Conservation (phyloP, 2,113 vertebrate species). For the Dendrocopos noguchii region DNA sequence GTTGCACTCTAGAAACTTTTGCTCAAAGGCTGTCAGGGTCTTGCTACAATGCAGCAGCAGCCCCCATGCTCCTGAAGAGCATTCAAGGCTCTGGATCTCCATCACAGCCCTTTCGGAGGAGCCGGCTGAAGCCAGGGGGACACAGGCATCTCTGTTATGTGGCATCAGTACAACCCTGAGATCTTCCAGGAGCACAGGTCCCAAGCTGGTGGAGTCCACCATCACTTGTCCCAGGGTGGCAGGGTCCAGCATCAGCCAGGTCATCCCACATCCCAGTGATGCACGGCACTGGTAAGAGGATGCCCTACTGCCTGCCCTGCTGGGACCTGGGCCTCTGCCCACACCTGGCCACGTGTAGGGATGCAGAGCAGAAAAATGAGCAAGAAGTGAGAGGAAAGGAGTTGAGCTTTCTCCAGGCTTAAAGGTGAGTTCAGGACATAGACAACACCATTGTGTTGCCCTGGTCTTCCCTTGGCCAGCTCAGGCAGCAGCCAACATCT, state of each 20-base stretch:
- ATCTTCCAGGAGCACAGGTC: neutral
- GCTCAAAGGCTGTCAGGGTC: neutral
- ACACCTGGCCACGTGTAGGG: neutral
- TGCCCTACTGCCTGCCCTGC: neutral
- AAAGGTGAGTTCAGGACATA: neutral
- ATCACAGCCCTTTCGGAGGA: neutral
- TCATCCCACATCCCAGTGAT: fast-evolving
- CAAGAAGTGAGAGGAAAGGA: fast-evolving
- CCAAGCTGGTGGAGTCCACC: no score
- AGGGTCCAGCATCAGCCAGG: fast-evolving
- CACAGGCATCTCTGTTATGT: neutral
- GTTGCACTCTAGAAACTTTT: neutral
- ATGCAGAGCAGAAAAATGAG: neutral
- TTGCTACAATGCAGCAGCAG: fast-evolving
- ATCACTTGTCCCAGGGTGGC: neutral
- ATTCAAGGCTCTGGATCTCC: neutral
- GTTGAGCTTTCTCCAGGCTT: neutral
- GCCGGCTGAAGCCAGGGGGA: fast-evolving
- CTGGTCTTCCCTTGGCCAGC: neutral
- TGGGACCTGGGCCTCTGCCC: neutral
- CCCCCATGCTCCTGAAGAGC: fast-evolving
- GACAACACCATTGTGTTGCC: neutral
- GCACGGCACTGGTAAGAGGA: fast-evolving
- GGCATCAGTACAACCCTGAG: neutral
- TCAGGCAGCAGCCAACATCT: neutral